Base-by-base conservation (phyloP, 2,888 invertebrate genomes). In the Tortricodes alternella region DNA sequence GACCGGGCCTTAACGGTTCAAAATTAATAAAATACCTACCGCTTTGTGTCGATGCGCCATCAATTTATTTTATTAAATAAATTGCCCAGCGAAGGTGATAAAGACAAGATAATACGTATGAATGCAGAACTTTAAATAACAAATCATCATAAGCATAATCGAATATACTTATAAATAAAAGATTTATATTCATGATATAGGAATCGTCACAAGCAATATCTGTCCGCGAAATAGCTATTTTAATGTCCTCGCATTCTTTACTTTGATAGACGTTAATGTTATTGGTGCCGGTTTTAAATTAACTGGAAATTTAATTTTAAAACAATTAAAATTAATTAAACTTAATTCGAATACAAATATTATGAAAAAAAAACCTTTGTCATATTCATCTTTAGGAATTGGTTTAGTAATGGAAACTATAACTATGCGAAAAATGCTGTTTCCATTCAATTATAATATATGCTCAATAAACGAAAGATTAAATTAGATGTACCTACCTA, bases 91-190 rank as follows among this genome's bases (percentile, higher is more conserved):
- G 18, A 23, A 53, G 34, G 46, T 41, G 46, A 48, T 35, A 35
- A 41, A 35, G 27, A 16, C 41, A 41, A 48, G 27, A 48, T 19
- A 49, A 13, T 32, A 19, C 48, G 13, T 35, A 55, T 41, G 39
- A 32, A 44, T 35, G 32, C 38, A 23, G 27, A 55, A 41, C 15
- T 39, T 55, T 49, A 41, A 41, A 49, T 44, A 16, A 49, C 37
- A 29, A 21, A 29, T 43, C 43, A 29, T 49, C 35, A 29, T 43
- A 55, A 43, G 23, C 43, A 55, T 55, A 50, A 56, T 50, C 44
- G 34, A 48, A 48, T 55, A 35, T 48, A 41, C 29, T n/a, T n/a
- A n/a, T 55, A 49, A 50, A 44, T 56, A 56, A 49, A 49, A 50
- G 21, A 56, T 49, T 50, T 50, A 19, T 56, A 56, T 56, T 56